Base-by-base conservation (phyloP, 1,140 invertebrate genomes). In the Bacillus rossius region DNA sequence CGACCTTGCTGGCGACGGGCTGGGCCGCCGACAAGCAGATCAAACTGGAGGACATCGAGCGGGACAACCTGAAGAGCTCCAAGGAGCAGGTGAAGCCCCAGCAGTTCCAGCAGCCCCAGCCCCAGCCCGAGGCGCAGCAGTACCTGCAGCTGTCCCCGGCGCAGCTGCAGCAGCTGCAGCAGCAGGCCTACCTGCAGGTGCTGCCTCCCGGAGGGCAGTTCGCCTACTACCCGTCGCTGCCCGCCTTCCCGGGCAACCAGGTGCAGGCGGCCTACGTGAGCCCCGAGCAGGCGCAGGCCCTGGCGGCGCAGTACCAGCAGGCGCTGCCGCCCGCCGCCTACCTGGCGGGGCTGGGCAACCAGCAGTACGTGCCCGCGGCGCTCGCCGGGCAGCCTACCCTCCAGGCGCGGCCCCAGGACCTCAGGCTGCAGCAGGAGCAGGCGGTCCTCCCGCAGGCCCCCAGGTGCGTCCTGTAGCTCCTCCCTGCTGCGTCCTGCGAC, bases 31-130 rank as follows among this genome's bases (percentile, higher is more conserved):
- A 59, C 26, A 14, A 47, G n/a, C 57, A 59, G 22, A 50, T 59
- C 26, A 26, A 47, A 3, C 49, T 59, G 25, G 57, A 59, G 23
- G 57, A 59, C 40, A 59, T 59, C n/a, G 57, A 59, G 41, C 51
- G 49, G 22, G 57, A 59, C 19, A 53, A 52, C 49, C 16, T 40
- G n/a, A 47, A 26, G 10, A 19, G 29, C 2, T 16, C 29, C 37
- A 45, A 58, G 47, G 43, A 59, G 26, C 23, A 41, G 14, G 23
- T 16, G 5, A 47, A 23, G 38, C 8, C 5, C 14, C 53, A 42
- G 16, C 38, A 20, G 26, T 16, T 8, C 53, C 17, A 55, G 38
- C 42, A 45, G 14, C 51, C 40, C 5, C 54, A 56, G 55, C 43
- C 26, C n/a, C 16, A 43, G n/a, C 19, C 50, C 10, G 17, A 48